These are phyloP conservation scores for Macropus fuliginosus DNA, from an alignment of 2,797 vertebrate species.

Conservation along the genomic window DNA sequence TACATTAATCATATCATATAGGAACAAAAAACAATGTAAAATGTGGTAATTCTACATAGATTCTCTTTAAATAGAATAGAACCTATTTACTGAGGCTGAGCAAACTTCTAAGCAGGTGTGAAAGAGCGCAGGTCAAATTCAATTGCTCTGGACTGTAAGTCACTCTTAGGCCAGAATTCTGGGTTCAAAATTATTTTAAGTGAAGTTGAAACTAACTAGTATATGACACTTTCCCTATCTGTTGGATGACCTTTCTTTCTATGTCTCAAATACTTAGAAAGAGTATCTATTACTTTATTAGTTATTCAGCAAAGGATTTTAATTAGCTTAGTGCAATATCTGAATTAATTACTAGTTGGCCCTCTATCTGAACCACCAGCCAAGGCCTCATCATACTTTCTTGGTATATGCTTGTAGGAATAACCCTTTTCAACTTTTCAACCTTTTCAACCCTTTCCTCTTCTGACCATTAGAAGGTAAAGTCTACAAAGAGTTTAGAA, in stretches of 20 bases:
- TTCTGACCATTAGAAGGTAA: background rate
- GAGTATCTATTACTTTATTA: background rate
- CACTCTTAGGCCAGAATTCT: background rate
- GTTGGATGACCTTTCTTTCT: background rate
- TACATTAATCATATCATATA: background rate
- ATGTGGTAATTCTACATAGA: background rate
- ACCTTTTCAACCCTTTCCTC: background rate
- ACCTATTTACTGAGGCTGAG: too few species aligned
- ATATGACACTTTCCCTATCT: background rate
- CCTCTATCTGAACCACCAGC: background rate
- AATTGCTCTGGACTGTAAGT: background rate
- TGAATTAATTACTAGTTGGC: background rate
- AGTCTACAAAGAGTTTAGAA: background rate
- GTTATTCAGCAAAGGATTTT: background rate
- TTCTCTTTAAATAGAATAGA: background rate
- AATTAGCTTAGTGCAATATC: background rate
- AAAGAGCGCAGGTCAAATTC: background rate
- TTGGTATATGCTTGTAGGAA: background rate
- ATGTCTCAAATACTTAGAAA: background rate
- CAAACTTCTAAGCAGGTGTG: background rate
- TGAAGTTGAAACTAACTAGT: background rate
- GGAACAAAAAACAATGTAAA: background rate
- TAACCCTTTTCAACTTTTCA: background rate
- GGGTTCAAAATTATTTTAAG: background rate
- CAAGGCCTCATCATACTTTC: background rate